Evolutionary conservation across 2,113 vertebrate genomes (phyloP), one percentile per base, ranked within the genome.

Genomic region (Tachysurus fulvidraco): DNA sequence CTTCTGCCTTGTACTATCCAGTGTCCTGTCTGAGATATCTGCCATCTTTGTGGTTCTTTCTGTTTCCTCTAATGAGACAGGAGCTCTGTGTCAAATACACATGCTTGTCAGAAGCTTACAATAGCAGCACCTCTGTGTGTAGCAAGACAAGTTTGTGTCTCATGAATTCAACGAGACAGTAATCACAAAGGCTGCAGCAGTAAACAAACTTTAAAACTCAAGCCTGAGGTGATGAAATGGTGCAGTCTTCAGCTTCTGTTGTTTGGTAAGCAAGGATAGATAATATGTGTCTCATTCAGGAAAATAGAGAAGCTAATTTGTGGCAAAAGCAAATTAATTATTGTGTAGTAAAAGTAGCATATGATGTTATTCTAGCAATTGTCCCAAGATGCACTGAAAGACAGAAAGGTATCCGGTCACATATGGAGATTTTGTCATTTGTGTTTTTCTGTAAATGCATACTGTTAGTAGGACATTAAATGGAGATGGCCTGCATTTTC

Each of bases 1-100:
- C 8, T 57, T 74, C 86, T 91, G 89, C 89, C 93, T 91, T 91
- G 90, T 91, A 90, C 92, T 89, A 91, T 91, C 91, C 90, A 91
- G 84, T 83, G 25, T 86, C 88, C 81, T 79, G 86, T 55, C 3
- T 88, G 69, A 83, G 88, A 85, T 73, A 52, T 81, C 91, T 85
- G 88, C 85, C 92, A 91, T 86, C 11, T 23, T 64, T 76, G 84
- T 88, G 59, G 87, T 90, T 82, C 90, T 59, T 71, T 44, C 71
- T 74, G 79, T 67, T 83, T 36, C 74, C 86, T 83, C 44, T 69
- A 83, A 87, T 86, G 83, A 91, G 90, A 91, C 91, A 90, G 62
- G 65, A 88, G 88, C 57, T 90, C 90, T 88, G 87, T 89, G 92
- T 89, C 89, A 90, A 89, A 89, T 57, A 74, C 86, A 83, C 86